phyloP scores from a whole-genome alignment of 1,140 invertebrate species.

The Phthorimaea operculella region DNA sequence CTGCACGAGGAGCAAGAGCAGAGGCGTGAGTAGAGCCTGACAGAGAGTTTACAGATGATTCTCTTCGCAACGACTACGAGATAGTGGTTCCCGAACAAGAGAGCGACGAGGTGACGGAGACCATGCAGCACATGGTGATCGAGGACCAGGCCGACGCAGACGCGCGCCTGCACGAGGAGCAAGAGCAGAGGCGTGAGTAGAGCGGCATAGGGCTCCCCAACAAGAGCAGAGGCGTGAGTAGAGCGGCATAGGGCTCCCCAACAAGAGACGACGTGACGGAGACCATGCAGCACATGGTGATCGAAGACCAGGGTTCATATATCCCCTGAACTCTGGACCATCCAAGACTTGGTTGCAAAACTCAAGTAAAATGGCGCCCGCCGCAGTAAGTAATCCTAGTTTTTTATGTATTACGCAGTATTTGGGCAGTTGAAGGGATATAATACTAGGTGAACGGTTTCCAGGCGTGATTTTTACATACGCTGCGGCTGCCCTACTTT shows the following conservation, averaged over 20 bases:
- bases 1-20: constrained; percentile 72
- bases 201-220: constrained; percentile 88
- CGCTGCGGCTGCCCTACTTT: no score
- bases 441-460: no score
- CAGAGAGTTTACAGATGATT: no score
- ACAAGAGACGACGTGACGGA: constrained; percentile 75
- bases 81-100: constrained; percentile 96
- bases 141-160: constrained; percentile 95
- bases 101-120: constrained; percentile 67
- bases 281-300: constrained; percentile 38
- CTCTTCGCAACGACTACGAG: constrained; percentile 98
- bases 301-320: constrained; percentile 90
- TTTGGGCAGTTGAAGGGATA: no score
- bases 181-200: no score
- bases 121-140: constrained; percentile 37
- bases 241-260: constrained; percentile 97
- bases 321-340: no score
- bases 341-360: no score
- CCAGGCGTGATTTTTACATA: no score
- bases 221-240: constrained; percentile 70
- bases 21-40: constrained; percentile 70
- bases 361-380: no score
- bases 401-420: no score
- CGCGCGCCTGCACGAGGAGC: constrained; percentile 71
- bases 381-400: no score